These are phyloP conservation scores for Buathra laborator DNA, from an alignment of 2,888 invertebrate genomes.

Conservation along the genomic window DNA sequence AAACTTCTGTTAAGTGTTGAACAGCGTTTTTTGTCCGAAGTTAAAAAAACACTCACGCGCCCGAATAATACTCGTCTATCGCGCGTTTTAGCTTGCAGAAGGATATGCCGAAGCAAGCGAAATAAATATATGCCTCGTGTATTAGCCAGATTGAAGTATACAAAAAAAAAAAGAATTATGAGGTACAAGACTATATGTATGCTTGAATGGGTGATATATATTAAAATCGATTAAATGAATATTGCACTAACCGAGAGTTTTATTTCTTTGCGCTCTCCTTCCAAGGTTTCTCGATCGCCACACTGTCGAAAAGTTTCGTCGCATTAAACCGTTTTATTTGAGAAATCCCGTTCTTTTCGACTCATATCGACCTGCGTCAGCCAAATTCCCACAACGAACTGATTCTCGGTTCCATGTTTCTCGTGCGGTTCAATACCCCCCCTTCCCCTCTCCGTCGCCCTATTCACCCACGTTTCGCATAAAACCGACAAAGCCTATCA, in stretches of 20 bases:
- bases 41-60: conserved; percentile 7
- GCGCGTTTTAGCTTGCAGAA: conserved; percentile 35
- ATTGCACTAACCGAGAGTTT: conserved; percentile 68
- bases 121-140: conserved; percentile 66
- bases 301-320: neutral
- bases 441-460: neutral
- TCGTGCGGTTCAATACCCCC: too few species aligned
- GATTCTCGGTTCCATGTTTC: neutral
- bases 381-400: neutral
- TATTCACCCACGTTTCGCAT: neutral
- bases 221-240: conserved; percentile 75
- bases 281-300: neutral
- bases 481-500: neutral
- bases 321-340: too few species aligned
- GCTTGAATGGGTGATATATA: conserved; percentile 79
- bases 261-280: conserved; percentile 18
- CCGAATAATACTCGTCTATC: conserved; percentile 22
- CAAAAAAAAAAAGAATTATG: conserved; percentile 66
- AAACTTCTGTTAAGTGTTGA: conserved; percentile 55
- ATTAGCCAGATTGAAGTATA: conserved; percentile 63
- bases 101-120: conserved; percentile 46
- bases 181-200: conserved; percentile 77
- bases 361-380: neutral
- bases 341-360: neutral
- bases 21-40: conserved; percentile 41